A percentile compares a stretch with the other conserved stretches of the same genome.
phyloP scores from a whole-genome alignment of 1,140 invertebrate species.

The Caenorhabditis inopinata region DNA sequence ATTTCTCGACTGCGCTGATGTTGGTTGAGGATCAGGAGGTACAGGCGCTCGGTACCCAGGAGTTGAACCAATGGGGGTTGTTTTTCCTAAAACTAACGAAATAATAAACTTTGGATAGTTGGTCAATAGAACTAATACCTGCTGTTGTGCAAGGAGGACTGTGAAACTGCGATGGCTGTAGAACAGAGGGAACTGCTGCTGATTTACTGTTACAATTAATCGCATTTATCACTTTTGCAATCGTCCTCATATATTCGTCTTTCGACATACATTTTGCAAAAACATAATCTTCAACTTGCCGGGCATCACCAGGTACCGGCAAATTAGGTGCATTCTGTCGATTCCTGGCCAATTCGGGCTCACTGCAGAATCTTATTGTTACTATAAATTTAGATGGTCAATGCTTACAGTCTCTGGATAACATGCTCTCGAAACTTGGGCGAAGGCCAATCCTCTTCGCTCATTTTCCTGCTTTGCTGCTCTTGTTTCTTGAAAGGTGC shows the following conservation, averaged over 20 bases:
- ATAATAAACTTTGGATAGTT: not conserved
- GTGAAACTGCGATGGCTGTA: conserved; percentile 50
- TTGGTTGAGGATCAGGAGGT: conserved; percentile 64
- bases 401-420: conserved; percentile 63
- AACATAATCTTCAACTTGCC: conserved; percentile 65
- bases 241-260: conserved; percentile 66
- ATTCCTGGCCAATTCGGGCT: conserved; percentile 64
- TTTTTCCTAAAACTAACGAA: conserved; percentile 31
- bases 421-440: conserved; percentile 65
- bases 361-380: conserved; percentile 57
- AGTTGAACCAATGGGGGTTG: not conserved
- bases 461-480: conserved; percentile 21
- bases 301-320: conserved; percentile 63
- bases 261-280: conserved; percentile 65
- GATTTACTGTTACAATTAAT: conserved; percentile 66
- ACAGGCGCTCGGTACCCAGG: conserved; percentile 42
- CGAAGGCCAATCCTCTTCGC: conserved; percentile 65
- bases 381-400: no score
- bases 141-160: conserved; percentile 30
- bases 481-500: not conserved
- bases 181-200: conserved; percentile 58
- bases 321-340: conserved; percentile 66
- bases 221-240: conserved; percentile 65
- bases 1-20: conserved; percentile 52
- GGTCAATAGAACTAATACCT: not conserved